Evolutionary conservation across 2,888 invertebrate species (phyloP), one percentile per base, ranked within the genome.

Genomic region (Argyra leucocephala): DNA sequence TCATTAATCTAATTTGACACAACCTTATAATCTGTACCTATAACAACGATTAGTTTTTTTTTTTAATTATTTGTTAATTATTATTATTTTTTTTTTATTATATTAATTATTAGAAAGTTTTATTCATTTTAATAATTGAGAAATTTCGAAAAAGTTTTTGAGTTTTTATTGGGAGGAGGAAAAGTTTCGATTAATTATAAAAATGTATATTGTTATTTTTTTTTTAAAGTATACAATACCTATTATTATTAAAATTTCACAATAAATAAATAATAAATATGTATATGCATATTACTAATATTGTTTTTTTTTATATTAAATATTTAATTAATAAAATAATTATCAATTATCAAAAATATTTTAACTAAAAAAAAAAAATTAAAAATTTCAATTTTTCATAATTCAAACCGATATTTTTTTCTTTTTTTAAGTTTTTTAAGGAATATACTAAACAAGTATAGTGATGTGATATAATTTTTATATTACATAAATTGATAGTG

Each of bases 1-100:
- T 48, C 2, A 48, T 48, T 48, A 48, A 48, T 48, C 48, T 48
- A 48, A 48, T 48, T 48, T 48, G 48, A 48, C 48, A 48, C 48
- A 48, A 48, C 48, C 48, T 48, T 48, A 48, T 12, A 48, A 48
- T 48, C 48, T 48, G 48, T 48, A 48, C 48, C 48, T 48, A 48
- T 48, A 48, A 48, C 48, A 48, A 48, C 48, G 48, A 48, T 48
- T 48, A 37, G 37, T 37, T 48, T 18, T 4, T n/a, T 18, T 48
- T 9, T 48, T 18, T 18, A 18, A 3, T 48, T 48, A 18, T 18
- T 48, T 48, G 12, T 48, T 18, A 48, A 18, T 15, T 18, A 18
- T 48, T 48, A 15, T 2, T 48, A 18, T 48, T 48, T 18, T 48
- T 48, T 48, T 48, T n/a, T 48, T 48, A 48, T n/a, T 48, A 18